Evolutionary conservation across 2,888 invertebrate genomes (phyloP).

Genomic region (Apotomis betuletana): DNA sequence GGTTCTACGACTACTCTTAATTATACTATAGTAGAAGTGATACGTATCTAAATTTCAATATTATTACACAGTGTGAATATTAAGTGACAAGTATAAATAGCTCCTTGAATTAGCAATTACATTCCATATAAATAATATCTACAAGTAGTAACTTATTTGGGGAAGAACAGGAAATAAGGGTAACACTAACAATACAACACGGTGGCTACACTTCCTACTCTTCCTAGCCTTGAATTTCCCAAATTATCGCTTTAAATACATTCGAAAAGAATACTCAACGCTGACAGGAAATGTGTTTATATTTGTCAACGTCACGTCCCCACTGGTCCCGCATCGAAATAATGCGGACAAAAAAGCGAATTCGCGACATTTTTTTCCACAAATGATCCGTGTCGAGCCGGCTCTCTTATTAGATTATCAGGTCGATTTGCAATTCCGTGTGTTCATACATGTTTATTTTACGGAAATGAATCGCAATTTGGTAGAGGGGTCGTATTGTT

Average conservation of each 20-base stretch:
- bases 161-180: too few relatives aligned
- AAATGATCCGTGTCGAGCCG: slow-evolving; percentile 79
- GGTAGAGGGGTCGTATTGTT: slow-evolving; percentile 69
- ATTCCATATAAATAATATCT: too few relatives aligned
- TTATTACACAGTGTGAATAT: too few relatives aligned
- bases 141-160: too few relatives aligned
- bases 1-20: too few relatives aligned
- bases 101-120: too few relatives aligned
- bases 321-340: slow-evolving; percentile 52
- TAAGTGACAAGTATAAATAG: too few relatives aligned
- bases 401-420: slow-evolving; percentile 82
- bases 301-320: slow-evolving; percentile 81
- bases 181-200: too few relatives aligned
- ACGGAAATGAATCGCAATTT: slow-evolving; percentile 82
- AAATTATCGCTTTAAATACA: slow-evolving; percentile 76
- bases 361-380: slow-evolving; percentile 76
- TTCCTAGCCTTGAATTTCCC: slow-evolving; percentile 45
- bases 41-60: too few relatives aligned
- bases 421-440: slow-evolving; percentile 82
- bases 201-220: too few relatives aligned
- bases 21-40: too few relatives aligned
- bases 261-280: slow-evolving; percentile 61
- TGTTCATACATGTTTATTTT: slow-evolving; percentile 80
- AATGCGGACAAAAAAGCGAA: slow-evolving; percentile 62
- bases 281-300: slow-evolving; percentile 77